Conservation (phyloP, 2,888 invertebrate species). For the Melinopterus prodromus region DNA sequence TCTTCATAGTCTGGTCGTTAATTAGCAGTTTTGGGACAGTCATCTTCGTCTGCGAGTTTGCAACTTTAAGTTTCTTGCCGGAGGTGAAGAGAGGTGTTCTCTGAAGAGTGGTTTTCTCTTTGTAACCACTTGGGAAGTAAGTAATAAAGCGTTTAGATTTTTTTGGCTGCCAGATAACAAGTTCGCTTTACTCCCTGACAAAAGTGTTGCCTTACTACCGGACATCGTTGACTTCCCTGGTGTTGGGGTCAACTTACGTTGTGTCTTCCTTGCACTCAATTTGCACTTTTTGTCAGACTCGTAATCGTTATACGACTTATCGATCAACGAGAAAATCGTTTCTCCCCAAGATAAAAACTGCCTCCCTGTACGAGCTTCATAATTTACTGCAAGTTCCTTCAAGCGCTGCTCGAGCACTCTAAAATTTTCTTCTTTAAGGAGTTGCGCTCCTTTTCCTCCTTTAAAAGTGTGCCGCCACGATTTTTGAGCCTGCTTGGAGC, state of each 20-base stretch:
- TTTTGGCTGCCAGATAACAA: not conserved
- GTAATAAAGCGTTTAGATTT: constrained; percentile 5
- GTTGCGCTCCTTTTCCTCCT: constrained; percentile 89
- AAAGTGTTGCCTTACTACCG: constrained; percentile 18
- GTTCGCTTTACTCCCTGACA: not conserved
- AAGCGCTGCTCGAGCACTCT: constrained; percentile 76
- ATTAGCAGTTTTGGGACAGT: constrained; percentile 22
- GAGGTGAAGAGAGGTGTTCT: not conserved
- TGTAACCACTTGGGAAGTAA: constrained; percentile 13
- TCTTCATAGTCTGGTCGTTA: constrained; percentile 24
- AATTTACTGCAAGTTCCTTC: constrained; percentile 64
- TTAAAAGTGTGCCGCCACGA: constrained; percentile 84
- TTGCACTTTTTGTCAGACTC: constrained; percentile 66
- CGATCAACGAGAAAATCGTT: constrained; percentile 68
- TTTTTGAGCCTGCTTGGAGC: constrained; percentile 87
- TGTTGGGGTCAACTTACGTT: constrained; percentile 46
- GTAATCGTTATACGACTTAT: constrained; percentile 68
- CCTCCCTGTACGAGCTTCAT: constrained; percentile 63
- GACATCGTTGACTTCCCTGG: constrained; percentile 32
- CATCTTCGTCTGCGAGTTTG: constrained; percentile 5
- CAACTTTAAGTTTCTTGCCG: constrained; percentile 7
- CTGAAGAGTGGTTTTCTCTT: constrained; percentile 22
- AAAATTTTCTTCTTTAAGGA: constrained; percentile 75
- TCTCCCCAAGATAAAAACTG: constrained; percentile 72
- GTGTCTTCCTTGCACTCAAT: constrained; percentile 64